Evolutionary conservation across 1,140 invertebrate species (phyloP).

Genomic region (Macrotrachela quadricornifera): DNA sequence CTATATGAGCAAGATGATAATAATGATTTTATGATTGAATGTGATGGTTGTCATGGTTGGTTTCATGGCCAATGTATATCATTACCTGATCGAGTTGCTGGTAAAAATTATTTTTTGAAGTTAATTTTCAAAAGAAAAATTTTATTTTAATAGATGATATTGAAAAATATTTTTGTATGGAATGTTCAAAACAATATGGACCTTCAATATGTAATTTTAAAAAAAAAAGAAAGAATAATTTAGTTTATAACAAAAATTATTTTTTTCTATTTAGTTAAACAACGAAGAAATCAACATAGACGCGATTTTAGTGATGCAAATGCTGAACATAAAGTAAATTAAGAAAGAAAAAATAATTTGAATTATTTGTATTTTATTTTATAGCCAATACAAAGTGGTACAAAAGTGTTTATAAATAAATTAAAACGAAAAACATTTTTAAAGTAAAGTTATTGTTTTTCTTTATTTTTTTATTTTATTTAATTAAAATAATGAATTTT

Average conservation of each 20-base stretch:
- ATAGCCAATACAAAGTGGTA: conserved; percentile 24
- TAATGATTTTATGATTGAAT: conserved; percentile 69
- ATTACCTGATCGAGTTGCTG: conserved; percentile 50
- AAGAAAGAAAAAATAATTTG: no score
- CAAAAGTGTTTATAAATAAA: conserved; percentile 17
- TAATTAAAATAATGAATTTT: no score
- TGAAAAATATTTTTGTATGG: conserved; percentile 66
- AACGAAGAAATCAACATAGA: conserved; percentile 50
- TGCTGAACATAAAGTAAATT: conserved; percentile 32
- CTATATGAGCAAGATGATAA: conserved; percentile 37
- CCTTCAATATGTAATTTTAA: conserved; percentile 49
- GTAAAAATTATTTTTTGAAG: background rate
- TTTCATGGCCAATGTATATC: conserved; percentile 60
- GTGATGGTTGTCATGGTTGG: conserved; percentile 67
- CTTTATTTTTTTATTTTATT: conserved; percentile 11
- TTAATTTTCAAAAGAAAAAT: background rate
- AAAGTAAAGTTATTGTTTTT: background rate
- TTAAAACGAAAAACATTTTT: conserved; percentile 4
- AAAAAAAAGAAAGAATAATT: background rate
- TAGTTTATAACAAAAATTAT: background rate
- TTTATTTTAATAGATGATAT: conserved; percentile 38
- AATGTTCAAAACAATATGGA: conserved; percentile 48
- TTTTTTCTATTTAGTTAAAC: conserved; percentile 39
- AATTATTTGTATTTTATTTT: background rate
- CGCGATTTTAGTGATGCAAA: conserved; percentile 54